phyloP scores from a whole-genome alignment of 2,888 invertebrate species.

The Cosmorhoe ocellata region DNA sequence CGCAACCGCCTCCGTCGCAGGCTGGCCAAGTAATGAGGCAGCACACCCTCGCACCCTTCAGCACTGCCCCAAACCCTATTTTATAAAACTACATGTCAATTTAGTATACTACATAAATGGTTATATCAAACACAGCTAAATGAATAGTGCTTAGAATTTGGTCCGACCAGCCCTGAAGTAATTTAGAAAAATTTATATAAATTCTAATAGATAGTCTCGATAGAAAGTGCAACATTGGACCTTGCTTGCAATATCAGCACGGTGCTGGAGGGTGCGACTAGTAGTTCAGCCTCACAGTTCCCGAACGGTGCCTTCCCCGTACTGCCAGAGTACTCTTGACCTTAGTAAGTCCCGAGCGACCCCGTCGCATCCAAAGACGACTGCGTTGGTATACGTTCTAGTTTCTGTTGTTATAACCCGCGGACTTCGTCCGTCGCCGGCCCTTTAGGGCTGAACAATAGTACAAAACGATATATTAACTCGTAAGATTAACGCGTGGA shows the following conservation, averaged over 20 bases:
- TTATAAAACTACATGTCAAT: too few relatives aligned
- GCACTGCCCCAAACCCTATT: constrained; percentile 25
- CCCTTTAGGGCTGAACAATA: constrained; percentile 50
- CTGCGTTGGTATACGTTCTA: constrained; percentile 66
- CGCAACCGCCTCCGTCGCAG: constrained; percentile 71
- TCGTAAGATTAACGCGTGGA: constrained; percentile 74
- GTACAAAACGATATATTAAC: constrained; percentile 77
- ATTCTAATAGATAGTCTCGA: too few relatives aligned
- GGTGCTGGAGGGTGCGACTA: constrained; percentile 23
- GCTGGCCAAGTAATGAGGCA: constrained; percentile 61
- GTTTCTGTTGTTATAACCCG: constrained; percentile 54
- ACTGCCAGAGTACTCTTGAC: constrained; percentile 55
- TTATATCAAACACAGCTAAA: too few relatives aligned
- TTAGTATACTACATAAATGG: too few relatives aligned
- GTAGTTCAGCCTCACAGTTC: constrained; percentile 4
- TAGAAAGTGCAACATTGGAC: background rate
- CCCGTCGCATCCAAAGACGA: constrained; percentile 66
- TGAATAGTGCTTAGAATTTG: too few relatives aligned
- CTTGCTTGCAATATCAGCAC: too few relatives aligned
- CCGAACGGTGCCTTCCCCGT: constrained; percentile 46
- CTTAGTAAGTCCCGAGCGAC: constrained; percentile 32
- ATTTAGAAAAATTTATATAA: too few relatives aligned
- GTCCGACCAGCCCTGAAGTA: too few relatives aligned
- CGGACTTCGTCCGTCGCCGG: constrained; percentile 4
- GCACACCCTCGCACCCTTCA: constrained; percentile 1